A percentile compares a stretch with the other conserved stretches of the same genome.
Evolutionary conservation across 2,797 vertebrate species (phyloP).

Genomic region (Novumbra hubbsi): DNA sequence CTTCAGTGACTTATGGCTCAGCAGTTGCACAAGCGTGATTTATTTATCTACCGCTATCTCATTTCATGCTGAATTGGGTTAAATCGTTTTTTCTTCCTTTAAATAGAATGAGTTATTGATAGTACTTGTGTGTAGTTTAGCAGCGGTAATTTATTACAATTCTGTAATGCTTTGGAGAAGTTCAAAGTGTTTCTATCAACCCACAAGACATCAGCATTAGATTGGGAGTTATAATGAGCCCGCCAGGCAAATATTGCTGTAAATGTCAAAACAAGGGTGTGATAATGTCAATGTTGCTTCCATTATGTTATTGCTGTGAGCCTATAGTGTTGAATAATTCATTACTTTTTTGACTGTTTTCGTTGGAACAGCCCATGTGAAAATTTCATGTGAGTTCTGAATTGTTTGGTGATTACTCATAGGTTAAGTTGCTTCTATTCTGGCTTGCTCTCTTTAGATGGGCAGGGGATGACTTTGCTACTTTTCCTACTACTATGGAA

Average conservation of each 20-base stretch:
- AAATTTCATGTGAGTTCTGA: too few species aligned
- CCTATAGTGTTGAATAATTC: too few species aligned
- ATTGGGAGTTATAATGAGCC: too few species aligned
- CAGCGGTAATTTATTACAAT: background rate
- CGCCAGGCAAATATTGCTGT: too few species aligned
- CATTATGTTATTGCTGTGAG: too few species aligned
- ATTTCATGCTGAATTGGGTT: background rate
- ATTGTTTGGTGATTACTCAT: background rate
- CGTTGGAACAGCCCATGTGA: too few species aligned
- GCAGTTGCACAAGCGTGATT: conserved; percentile 4
- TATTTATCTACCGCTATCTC: background rate
- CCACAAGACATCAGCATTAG: too few species aligned
- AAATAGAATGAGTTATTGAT: background rate
- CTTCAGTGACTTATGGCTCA: background rate
- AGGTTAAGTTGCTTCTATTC: background rate
- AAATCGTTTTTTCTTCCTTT: background rate
- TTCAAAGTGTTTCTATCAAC: too few species aligned
- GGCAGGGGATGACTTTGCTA: background rate
- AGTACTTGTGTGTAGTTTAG: background rate
- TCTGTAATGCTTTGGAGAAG: background rate
- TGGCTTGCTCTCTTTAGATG: background rate
- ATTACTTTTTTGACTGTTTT: too few species aligned
- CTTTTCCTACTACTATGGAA: background rate
- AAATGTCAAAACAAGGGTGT: too few species aligned
- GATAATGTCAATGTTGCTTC: too few species aligned